phyloP scores from a whole-genome alignment of 2,797 vertebrate genomes.

The Dallia pectoralis region DNA sequence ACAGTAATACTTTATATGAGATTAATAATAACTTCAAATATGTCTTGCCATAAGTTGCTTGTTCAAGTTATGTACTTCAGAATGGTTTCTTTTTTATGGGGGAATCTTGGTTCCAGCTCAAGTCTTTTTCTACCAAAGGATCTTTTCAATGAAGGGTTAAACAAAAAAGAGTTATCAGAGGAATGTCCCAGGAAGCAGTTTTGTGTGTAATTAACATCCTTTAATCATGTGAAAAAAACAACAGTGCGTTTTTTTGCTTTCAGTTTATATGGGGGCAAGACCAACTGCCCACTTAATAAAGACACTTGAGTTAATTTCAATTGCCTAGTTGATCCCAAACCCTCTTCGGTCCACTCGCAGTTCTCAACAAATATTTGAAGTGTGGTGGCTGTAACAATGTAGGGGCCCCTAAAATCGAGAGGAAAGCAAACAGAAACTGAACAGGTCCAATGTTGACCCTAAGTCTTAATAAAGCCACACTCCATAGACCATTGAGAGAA shows the following conservation, averaged over 20 bases:
- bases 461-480: constrained; percentile 73
- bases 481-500: constrained; percentile 60
- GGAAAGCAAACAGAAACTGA: constrained; percentile 68
- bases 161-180: too few species aligned
- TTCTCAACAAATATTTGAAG: constrained; percentile 75
- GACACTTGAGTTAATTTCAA: constrained; percentile 71
- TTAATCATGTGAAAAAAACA: too few species aligned
- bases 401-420: constrained; percentile 57
- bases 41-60: background rate
- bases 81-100: background rate
- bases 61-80: background rate
- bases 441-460: constrained; percentile 67
- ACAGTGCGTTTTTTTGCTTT: too few species aligned
- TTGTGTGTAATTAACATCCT: background rate
- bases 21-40: constrained; percentile 7
- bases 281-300: constrained; percentile 46
- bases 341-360: constrained; percentile 58
- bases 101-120: too few species aligned
- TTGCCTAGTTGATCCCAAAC: constrained; percentile 67
- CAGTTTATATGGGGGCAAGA: constrained; percentile 20
- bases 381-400: constrained; percentile 71
- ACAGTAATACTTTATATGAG: background rate
- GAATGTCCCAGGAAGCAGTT: too few species aligned
- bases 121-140: too few species aligned
- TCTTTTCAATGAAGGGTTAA: too few species aligned